These are phyloP conservation scores for Lepidotrigona ventralis DNA, from an alignment of 1,140 invertebrate genomes.

Conservation along the genomic window DNA sequence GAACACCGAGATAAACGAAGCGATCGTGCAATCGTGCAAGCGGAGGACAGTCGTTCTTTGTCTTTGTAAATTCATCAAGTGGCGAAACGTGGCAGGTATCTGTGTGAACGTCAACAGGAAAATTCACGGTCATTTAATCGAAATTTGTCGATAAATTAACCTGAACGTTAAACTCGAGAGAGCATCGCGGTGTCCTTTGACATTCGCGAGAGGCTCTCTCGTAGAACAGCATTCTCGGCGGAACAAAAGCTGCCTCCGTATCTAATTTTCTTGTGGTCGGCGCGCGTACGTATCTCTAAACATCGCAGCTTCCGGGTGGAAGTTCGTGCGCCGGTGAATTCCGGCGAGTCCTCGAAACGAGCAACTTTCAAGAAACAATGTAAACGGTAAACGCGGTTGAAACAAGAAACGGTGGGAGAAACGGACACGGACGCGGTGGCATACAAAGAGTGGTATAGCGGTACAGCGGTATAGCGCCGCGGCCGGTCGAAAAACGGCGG, in stretches of 20 bases:
- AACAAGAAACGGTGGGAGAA: not conserved
- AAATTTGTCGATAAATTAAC: not conserved
- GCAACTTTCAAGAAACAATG: constrained; percentile 17
- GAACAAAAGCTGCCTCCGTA: not conserved
- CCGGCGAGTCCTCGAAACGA: not conserved
- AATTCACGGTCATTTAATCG: no score
- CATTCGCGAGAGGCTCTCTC: not conserved
- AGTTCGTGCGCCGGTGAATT: no score
- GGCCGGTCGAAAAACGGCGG: not conserved
- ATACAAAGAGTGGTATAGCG: not conserved
- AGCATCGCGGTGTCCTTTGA: not conserved
- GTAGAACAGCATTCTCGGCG: not conserved
- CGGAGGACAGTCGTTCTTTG: no score
- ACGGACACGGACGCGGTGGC: not conserved
- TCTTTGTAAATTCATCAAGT: no score
- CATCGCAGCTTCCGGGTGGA: no score
- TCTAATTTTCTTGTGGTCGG: not conserved
- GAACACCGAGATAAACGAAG: no score
- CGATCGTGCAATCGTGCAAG: no score
- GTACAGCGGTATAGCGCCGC: not conserved
- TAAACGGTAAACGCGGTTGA: constrained; percentile 18
- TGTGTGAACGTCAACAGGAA: no score
- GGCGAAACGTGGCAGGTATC: no score
- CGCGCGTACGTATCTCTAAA: not conserved
- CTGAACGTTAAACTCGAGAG: no score